phyloP scores from a whole-genome alignment of 2,797 vertebrate species.

The Cichlasoma orientale region DNA sequence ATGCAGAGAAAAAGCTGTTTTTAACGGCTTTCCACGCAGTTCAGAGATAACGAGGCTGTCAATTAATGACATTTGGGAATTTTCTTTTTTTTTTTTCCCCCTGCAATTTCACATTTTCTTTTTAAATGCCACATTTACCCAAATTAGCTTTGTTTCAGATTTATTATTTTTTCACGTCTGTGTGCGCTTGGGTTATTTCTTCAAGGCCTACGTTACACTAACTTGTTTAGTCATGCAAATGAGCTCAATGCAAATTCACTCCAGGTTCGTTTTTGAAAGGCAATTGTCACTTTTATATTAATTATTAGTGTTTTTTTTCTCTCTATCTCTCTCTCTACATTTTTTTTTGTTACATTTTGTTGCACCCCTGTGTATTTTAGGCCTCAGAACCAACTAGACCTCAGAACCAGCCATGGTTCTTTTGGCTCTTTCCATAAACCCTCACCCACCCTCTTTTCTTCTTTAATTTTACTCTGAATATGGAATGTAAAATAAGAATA shows the following conservation, averaged over 20 bases:
- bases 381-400: slow-evolving; percentile 89
- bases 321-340: neutral
- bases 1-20: slow-evolving; percentile 90
- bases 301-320: slow-evolving; percentile 52
- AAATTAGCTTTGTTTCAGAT: slow-evolving; percentile 57
- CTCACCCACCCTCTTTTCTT: slow-evolving; percentile 52
- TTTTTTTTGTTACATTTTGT: slow-evolving; percentile 22
- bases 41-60: slow-evolving; percentile 87
- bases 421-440: slow-evolving; percentile 74
- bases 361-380: slow-evolving; percentile 81
- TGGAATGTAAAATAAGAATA: slow-evolving; percentile 92
- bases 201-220: slow-evolving; percentile 68
- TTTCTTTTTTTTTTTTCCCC: slow-evolving; percentile 8
- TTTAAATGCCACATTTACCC: slow-evolving; percentile 57
- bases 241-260: slow-evolving; percentile 69
- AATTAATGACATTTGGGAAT: slow-evolving; percentile 52
- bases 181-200: slow-evolving; percentile 55
- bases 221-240: slow-evolving; percentile 75
- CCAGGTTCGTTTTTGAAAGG: slow-evolving; percentile 62
- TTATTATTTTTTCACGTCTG: slow-evolving; percentile 22
- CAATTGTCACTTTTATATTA: slow-evolving; percentile 74
- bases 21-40: slow-evolving; percentile 91
- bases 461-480: slow-evolving; percentile 80
- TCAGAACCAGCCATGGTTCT: slow-evolving; percentile 81
- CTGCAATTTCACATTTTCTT: slow-evolving; percentile 54